Base-by-base conservation (phyloP, 2,797 vertebrate genomes). In the Odontamblyopus rebecca region DNA sequence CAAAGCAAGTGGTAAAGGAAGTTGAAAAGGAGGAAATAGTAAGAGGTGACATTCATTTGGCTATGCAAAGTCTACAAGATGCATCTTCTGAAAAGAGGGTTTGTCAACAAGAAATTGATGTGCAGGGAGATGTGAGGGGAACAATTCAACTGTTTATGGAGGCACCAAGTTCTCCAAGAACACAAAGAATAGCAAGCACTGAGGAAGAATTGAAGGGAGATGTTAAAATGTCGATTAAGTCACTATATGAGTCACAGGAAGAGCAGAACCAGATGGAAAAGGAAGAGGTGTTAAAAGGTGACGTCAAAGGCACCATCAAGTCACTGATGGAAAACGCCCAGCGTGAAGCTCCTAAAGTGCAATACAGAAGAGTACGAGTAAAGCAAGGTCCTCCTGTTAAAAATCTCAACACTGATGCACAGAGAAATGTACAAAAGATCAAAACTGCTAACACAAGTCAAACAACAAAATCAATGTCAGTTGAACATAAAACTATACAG, bases 231-330 rank as follows among this genome's bases (percentile, higher is more conserved):
- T 93, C 90, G 65, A 93, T 93, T 50, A 95, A 92, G 90, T 92
- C 90, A 51, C 82, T 91, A 53, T 93, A 93, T 71, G 92, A 92
- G 62, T 83, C 76, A 19, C 93, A 93, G 73, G 93, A 93, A 72
- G 93, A 88, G 70, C 91, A 94, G 85, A 81, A 69, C 59, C 91
- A 87, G 80, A 57, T 76, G 68, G 93, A 94, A 78, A 94, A 92
- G 82, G 93, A 94, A 68, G 90, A 93, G 68, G 90, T 93, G 69
- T 86, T 93, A 82, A 94, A 93, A 77, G 93, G 93, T 61, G 94
- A 93, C n/a, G 92, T 93, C 63, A 95, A 94, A 90, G 93, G 92
- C 50, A 91, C 91, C 0, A 93, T 94, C 85, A 95, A 94, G 85
- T 93, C 93, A 11, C 84, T 95, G 79, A n/a, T 94, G 85, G 92